Percentiles rank a stretch among this genome's conserved stretches.
Evolutionary conservation across 2,888 invertebrate species (phyloP).

Genomic region (Tholera decimalis): DNA sequence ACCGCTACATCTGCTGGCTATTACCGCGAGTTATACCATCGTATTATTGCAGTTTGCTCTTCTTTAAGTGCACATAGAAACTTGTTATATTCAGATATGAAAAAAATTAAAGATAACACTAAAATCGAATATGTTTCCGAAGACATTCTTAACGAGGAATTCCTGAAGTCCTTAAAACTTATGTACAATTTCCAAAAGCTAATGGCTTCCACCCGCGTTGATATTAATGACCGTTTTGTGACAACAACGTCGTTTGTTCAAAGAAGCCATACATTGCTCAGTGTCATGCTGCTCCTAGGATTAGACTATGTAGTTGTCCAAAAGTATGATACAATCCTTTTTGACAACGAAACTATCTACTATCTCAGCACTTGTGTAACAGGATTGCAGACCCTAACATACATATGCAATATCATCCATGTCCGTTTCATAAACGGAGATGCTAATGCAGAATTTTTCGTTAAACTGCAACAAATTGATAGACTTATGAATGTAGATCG

Average conservation of each 20-base stretch:
- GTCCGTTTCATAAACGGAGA: conserved; percentile 75
- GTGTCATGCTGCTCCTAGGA: conserved; percentile 50
- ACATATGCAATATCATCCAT: conserved; percentile 69
- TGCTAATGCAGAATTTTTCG: conserved; percentile 72
- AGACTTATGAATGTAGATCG: conserved; percentile 74
- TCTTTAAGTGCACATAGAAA: conserved; percentile 58
- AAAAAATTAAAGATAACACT: conserved; percentile 29
- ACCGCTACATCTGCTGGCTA: conserved; percentile 73
- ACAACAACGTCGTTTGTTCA: conserved; percentile 74
- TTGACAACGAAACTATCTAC: conserved; percentile 50
- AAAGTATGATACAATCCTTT: conserved; percentile 43
- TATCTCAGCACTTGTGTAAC: conserved; percentile 56
- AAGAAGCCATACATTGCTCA: conserved; percentile 71
- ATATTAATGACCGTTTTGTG: conserved; percentile 73
- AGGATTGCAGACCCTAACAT: conserved; percentile 60
- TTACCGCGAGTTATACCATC: conserved; percentile 80
- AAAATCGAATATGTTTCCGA: conserved; percentile 74
- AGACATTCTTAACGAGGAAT: conserved; percentile 76
- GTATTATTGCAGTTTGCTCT: conserved; percentile 79
- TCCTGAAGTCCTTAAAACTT: conserved; percentile 68
- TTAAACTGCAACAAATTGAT: conserved; percentile 79
- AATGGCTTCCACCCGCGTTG: conserved; percentile 75
- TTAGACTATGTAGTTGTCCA: conserved; percentile 46
- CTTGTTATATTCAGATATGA: conserved; percentile 12
- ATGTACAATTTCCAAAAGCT: conserved; percentile 71